Base-by-base conservation (phyloP, 2,797 vertebrate species). In the Brachyalestes nurse region DNA sequence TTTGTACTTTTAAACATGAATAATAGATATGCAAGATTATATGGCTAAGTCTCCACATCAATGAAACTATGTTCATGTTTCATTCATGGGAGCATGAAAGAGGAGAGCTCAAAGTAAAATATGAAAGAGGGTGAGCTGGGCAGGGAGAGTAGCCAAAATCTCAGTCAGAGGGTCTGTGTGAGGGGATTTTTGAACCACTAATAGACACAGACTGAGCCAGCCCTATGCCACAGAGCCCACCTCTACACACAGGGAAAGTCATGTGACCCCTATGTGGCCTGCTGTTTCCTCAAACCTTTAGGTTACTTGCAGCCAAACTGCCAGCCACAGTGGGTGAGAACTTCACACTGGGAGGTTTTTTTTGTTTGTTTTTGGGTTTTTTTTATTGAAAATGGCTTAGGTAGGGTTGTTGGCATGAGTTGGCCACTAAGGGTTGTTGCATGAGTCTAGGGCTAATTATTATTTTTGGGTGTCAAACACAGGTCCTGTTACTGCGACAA, bases 161-260 rank as follows among this genome's bases (percentile, higher is more conserved):
- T 42, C 62, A 25, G 62, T 40, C 58, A 58, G 71, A 61, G 67
- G n/a, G 57, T 34, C 53, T 75, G 40, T 60, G 28, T 51, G 58
- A 47, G 76, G 67, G 67, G 2, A 49, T n/a, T 61, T 69, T 71
- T 38, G 58, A 69, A 71, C 77, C 58, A 38, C 77, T 73, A 73
- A 77, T 60, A 64, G 57, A 2, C 34, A 28, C 6, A 82, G 69
- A 45, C 71, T 28, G 19, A 74, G 66, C 40, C 70, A 58, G 38
- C 78, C 64, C 55, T 7, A 12, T 58, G 51, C 72, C 28, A 40
- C 62, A 70, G 40, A 70, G 58, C 23, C 67, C 79, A 82, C 64
- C 57, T 45, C 9, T 70, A 57, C 58, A 38, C 60, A 75, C 42
- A 72, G 38, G 71, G 58, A 82, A 71, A 80, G 74, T 55, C 6